These are phyloP conservation scores for Dendrolimus kikuchii DNA, from an alignment of 1,140 invertebrate species.

Conservation along the genomic window DNA sequence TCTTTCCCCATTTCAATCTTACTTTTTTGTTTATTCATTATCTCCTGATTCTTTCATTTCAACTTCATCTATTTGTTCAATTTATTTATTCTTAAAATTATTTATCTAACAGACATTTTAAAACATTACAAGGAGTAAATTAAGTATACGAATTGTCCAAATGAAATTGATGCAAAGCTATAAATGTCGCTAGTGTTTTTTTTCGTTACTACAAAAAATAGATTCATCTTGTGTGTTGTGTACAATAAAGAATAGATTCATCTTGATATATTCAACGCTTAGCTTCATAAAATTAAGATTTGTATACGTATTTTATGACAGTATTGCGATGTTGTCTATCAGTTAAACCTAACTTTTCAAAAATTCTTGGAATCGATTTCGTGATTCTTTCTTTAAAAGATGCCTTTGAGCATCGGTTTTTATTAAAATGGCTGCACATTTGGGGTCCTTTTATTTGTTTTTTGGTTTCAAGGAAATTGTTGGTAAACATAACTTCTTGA, in stretches of 20 bases:
- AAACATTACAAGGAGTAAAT: slow-evolving; percentile 68
- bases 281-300: no score
- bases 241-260: no score
- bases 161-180: no score
- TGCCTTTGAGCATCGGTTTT: slow-evolving; percentile 16
- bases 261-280: no score
- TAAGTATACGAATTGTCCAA: slow-evolving; percentile 35
- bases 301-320: no score
- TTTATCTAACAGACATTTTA: slow-evolving; percentile 55
- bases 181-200: no score
- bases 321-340: no score
- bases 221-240: no score
- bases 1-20: background rate
- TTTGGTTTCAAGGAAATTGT: slow-evolving; percentile 10
- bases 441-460: no score
- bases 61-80: slow-evolving; percentile 18
- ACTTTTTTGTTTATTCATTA: slow-evolving; percentile 15
- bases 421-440: slow-evolving; percentile 11
- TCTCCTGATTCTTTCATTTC: slow-evolving; percentile 32
- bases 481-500: no score
- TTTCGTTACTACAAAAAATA: no score
- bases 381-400: slow-evolving; percentile 26
- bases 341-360: slow-evolving; percentile 1
- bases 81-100: slow-evolving; percentile 27
- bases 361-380: slow-evolving; percentile 59